Evolutionary conservation across 2,797 vertebrate genomes (phyloP), one percentile per base, ranked within the genome.

Genomic region (Jordanella pulchra): DNA sequence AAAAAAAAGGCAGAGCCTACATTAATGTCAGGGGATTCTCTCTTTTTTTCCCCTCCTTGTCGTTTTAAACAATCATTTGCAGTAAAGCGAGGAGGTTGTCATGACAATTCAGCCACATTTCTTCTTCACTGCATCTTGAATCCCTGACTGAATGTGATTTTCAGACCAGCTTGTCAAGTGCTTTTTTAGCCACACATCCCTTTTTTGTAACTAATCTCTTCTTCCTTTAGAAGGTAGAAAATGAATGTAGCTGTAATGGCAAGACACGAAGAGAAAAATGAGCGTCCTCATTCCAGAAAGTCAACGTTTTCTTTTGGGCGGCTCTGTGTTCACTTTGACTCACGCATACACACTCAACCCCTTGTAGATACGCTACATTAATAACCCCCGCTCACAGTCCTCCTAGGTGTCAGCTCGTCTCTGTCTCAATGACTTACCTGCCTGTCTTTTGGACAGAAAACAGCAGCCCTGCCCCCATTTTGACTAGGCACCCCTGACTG

Each of bases 351-450:
- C 18, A 86, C 85, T 89, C 90, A 89, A 89, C 92, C 92, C 83
- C 89, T 90, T 81, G 87, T 89, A 91, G 92, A 93, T 93, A 92
- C 83, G 90, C 90, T 90, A 92, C 91, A 92, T 93, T 92, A 92
- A 93, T 92, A 91, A 91, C 85, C 85, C 84, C 77, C 79, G 58
- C 86, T 84, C 87, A 82, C 90, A 47, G 74, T 51, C 81, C 87
- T 92, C 90, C 93, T 93, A 94, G 93, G 91, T 93, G 93, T 93
- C 92, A 91, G 89, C 88, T 88, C 82, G 86, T 92, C 89, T 91
- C 92, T 91, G 91, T 93, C 89, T 91, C 87, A 91, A 90, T 92
- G 93, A 94, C 92, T 93, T 93, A 93, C 93, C 92, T 94, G 92
- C 90, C 92, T 94, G 93, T 92, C 89, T 92, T 89, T 85, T 90